Conservation (phyloP, 2,797 vertebrate species). For the Trematomus bernacchii region DNA sequence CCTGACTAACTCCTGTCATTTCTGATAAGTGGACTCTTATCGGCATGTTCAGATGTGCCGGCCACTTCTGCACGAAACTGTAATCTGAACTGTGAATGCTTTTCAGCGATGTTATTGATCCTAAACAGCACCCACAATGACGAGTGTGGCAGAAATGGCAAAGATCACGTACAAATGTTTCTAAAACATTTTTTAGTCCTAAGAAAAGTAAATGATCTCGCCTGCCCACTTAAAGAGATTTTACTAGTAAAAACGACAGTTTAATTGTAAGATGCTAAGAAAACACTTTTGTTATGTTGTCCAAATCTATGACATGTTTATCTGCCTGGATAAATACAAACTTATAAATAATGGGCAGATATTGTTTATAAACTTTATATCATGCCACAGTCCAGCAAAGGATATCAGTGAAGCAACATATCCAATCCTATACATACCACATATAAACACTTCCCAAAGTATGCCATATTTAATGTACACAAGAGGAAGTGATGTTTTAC, state of each 20-base stretch:
- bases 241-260: background rate
- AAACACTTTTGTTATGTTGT: background rate
- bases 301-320: too few relatives aligned
- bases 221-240: background rate
- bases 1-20: background rate
- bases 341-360: background rate
- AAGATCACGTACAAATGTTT: too few relatives aligned
- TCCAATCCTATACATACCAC: too few relatives aligned
- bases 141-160: too few relatives aligned
- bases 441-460: too few relatives aligned
- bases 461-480: too few relatives aligned
- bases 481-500: too few relatives aligned
- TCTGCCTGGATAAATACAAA: too few relatives aligned
- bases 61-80: background rate
- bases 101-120: background rate
- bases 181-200: too few relatives aligned
- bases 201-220: too few relatives aligned
- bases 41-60: background rate
- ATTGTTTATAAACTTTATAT: background rate
- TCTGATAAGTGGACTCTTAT: background rate
- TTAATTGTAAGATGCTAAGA: background rate
- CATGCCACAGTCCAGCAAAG: background rate
- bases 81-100: background rate
- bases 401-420: background rate
- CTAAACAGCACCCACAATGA: background rate